Evolutionary conservation across 2,113 vertebrate species (phyloP).

Genomic region (Melanostigma gelatinosum): DNA sequence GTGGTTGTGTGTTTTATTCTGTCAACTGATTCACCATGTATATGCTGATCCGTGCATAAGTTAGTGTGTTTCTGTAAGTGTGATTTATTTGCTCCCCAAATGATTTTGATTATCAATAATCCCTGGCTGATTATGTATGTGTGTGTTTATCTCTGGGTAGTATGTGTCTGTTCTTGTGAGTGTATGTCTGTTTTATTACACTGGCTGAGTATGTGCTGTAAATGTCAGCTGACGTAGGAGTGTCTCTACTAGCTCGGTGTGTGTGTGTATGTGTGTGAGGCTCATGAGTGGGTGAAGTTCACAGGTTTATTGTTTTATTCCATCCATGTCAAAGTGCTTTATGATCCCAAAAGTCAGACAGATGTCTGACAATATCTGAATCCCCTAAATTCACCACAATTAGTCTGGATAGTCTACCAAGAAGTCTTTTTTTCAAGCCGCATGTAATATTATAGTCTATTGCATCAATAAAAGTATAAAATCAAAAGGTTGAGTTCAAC

Average conservation of each 20-base stretch:
- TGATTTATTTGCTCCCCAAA: not conserved
- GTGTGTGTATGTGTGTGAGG: not conserved
- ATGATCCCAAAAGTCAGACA: slow-evolving; percentile 56
- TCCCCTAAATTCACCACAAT: slow-evolving; percentile 35
- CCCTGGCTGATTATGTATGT: not conserved
- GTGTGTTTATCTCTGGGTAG: slow-evolving; percentile 5
- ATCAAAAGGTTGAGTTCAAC: not conserved
- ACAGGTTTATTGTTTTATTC: slow-evolving; percentile 59
- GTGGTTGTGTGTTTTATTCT: slow-evolving; percentile 14
- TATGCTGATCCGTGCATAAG: not conserved
- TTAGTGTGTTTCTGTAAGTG: not conserved
- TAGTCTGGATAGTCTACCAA: slow-evolving; percentile 11
- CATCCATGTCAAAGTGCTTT: slow-evolving; percentile 48
- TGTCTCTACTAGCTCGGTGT: not conserved
- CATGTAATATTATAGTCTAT: not conserved
- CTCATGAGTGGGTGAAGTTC: slow-evolving; percentile 42
- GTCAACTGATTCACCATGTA: slow-evolving; percentile 25
- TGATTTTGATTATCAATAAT: not conserved
- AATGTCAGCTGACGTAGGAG: slow-evolving; percentile 35
- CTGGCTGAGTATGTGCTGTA: slow-evolving; percentile 9
- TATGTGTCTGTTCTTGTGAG: not conserved
- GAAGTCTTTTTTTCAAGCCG: not conserved
- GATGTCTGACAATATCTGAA: slow-evolving; percentile 40
- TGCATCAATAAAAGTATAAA: not conserved
- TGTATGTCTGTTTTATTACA: slow-evolving; percentile 30